These are phyloP conservation scores for Tenualosa ilisha DNA, from an alignment of 2,797 vertebrate genomes.

Conservation along the genomic window DNA sequence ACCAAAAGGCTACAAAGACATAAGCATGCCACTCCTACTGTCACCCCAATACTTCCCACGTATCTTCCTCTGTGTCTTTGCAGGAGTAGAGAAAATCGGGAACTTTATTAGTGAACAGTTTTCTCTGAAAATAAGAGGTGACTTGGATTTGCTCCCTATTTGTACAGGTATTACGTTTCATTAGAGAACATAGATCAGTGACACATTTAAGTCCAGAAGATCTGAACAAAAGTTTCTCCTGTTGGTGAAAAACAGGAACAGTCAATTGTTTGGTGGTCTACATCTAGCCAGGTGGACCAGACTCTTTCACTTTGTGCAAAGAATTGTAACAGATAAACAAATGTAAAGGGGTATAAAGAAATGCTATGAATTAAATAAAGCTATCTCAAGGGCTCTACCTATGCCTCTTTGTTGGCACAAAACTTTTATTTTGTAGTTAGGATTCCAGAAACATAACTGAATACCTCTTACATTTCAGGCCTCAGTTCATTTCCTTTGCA, in stretches of 20 bases:
- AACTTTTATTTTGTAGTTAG: neutral
- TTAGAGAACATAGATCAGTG: neutral
- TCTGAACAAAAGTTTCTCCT: neutral
- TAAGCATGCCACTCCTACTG: constrained; percentile 45
- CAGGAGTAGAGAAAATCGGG: neutral
- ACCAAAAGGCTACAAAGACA: constrained; percentile 55
- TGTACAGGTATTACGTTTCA: neutral
- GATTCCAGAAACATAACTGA: neutral
- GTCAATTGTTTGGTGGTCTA: neutral
- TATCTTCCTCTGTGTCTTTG: neutral
- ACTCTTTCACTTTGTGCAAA: neutral
- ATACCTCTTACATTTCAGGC: constrained; percentile 3
- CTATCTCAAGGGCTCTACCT: neutral
- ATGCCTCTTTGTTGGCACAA: neutral
- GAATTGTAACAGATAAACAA: no score
- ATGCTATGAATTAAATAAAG: neutral
- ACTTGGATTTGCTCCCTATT: neutral
- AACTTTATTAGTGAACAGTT: neutral
- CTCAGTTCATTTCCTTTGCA: neutral
- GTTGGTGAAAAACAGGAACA: neutral
- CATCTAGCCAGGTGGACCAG: neutral
- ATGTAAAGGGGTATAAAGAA: no score
- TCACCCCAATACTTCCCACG: neutral
- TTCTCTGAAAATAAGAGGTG: neutral
- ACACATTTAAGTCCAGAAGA: neutral